Evolutionary conservation across 2,113 vertebrate species (phyloP), one percentile per base, ranked within the genome.

Genomic region (Cygnus buccinator): DNA sequence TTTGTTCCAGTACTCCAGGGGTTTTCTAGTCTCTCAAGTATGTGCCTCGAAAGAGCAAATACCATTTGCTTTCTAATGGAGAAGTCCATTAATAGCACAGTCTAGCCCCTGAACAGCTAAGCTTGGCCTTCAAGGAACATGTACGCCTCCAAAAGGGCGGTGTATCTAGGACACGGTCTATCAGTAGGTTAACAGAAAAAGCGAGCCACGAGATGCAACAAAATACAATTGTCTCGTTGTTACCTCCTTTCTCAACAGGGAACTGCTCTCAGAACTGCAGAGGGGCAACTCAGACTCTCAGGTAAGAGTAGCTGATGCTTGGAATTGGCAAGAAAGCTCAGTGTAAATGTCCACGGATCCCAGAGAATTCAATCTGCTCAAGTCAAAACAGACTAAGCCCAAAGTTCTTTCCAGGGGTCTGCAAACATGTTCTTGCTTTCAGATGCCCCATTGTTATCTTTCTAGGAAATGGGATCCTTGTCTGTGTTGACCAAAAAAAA

Each of bases 211-310:
- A 25, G 41, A 37, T 26, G 33, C 19, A n/a, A 14, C 52, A 57
- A 77, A 83, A 39, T 1, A 7, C 21, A 70, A 4, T 5, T 0
- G 0, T 2, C 39, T n/a, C 16, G 1, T 17, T 26, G 33, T 50
- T n/a, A 33, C 11, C 39, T 73, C 58, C 33, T 59, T 70, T n/a
- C 50, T 12, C 13, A 71, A 13, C 0, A 48, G 4, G 48, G 44
- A 26, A 20, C 17, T 28, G 65, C 14, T 77, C 65, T 43, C 75
- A 74, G 37, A 68, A 10, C 48, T 41, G 20, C 1, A 0, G 37
- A 66, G 20, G 5, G 11, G 52, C 50, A 84, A 70, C 63, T 70
- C 58, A 76, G 50, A 70, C 18, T 4, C 37, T n/a, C 50, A 41
- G n/a, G 7, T 7, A 77, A 62, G 39, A 37, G 11, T 0, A 77